Evolutionary conservation across 2,888 invertebrate genomes (phyloP).

Genomic region (Malacosoma neustria): DNA sequence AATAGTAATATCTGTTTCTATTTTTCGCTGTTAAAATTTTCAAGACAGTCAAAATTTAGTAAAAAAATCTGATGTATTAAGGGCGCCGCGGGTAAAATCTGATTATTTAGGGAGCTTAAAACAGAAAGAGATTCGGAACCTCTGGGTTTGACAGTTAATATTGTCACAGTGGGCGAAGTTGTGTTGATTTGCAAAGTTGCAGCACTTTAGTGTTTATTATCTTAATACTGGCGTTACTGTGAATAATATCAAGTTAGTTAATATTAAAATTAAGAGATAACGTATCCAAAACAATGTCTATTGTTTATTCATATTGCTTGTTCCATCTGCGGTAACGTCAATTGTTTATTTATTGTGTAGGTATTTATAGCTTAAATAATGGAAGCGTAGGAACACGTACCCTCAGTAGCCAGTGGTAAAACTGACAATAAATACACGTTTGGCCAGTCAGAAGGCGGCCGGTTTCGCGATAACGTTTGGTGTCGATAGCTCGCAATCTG

Average conservation of each 20-base stretch:
- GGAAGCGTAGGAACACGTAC: slow-evolving; percentile 32
- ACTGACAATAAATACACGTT: slow-evolving; percentile 31
- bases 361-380: slow-evolving; percentile 38
- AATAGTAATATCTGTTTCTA: too few species aligned
- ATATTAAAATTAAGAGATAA: slow-evolving; percentile 9
- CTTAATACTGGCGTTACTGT: neutral
- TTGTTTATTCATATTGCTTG: slow-evolving; percentile 23
- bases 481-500: slow-evolving; percentile 36
- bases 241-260: neutral
- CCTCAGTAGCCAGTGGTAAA: slow-evolving; percentile 38
- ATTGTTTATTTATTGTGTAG: slow-evolving; percentile 47
- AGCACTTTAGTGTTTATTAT: too few species aligned
- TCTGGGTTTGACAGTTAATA: too few species aligned
- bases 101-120: too few species aligned
- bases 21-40: too few species aligned
- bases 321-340: slow-evolving; percentile 31
- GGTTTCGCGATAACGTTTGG: slow-evolving; percentile 47
- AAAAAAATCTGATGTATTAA: too few species aligned
- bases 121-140: too few species aligned
- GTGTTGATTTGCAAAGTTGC: too few species aligned
- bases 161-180: too few species aligned
- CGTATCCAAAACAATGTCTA: slow-evolving; percentile 12
- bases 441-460: slow-evolving; percentile 36
- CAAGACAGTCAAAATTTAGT: too few species aligned
- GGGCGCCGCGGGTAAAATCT: too few species aligned